These are phyloP conservation scores for Seriola aureovittata DNA, from an alignment of 2,113 vertebrate species.

Conservation along the genomic window DNA sequence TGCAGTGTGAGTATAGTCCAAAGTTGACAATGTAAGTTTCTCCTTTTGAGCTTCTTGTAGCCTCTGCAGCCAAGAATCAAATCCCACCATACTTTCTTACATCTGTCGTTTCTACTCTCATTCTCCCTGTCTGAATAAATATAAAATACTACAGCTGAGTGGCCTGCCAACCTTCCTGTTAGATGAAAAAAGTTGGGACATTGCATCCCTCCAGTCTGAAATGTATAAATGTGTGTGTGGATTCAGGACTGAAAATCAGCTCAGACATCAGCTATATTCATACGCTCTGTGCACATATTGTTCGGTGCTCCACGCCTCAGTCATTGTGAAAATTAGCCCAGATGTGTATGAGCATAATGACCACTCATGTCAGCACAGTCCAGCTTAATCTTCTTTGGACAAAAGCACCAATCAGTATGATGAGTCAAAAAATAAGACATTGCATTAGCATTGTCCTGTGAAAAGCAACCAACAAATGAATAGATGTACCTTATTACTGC, in stretches of 20 bases:
- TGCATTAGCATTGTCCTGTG: slow-evolving; percentile 1
- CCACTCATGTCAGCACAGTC: not conserved
- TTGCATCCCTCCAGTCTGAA: not conserved
- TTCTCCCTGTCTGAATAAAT: slow-evolving; percentile 26
- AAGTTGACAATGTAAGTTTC: not conserved
- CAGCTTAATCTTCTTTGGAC: not conserved
- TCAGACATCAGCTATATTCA: not conserved
- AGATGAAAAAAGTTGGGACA: slow-evolving; percentile 1
- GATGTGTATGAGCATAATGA: not conserved
- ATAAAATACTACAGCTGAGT: slow-evolving; percentile 9
- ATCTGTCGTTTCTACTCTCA: slow-evolving; percentile 13
- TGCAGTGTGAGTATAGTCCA: slow-evolving; percentile 5
- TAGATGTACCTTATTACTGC: not conserved
- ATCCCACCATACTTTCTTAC: slow-evolving; percentile 28
- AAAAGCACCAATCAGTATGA: not conserved
- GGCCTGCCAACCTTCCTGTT: slow-evolving; percentile 12
- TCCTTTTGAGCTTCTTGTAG: slow-evolving; percentile 21
- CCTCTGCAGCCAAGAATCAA: slow-evolving; percentile 3
- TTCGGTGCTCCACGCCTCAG: too few relatives aligned
- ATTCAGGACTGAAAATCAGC: too few relatives aligned
- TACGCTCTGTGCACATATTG: not conserved
- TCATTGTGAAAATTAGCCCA: too few relatives aligned
- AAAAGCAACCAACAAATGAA: not conserved
- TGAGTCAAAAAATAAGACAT: not conserved
- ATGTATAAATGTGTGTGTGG: not conserved